Conservation (phyloP, 2,888 invertebrate genomes). For the Myopa tessellatipennis region DNA sequence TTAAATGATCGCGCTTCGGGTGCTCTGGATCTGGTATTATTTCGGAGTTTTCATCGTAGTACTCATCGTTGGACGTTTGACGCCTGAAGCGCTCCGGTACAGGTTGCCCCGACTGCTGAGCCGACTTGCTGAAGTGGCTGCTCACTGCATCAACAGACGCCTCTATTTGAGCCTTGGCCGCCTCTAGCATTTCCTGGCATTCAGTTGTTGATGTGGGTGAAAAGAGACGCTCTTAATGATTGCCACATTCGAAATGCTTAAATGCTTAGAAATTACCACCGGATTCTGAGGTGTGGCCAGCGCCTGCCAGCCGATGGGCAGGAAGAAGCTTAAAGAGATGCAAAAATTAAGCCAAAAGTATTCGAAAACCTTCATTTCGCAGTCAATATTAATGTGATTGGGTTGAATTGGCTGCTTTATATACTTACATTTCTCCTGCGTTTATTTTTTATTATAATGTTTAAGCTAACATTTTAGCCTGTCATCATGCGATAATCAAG, state of each 20-base stretch:
- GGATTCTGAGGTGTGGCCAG: constrained; percentile 15
- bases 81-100: neutral
- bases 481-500: neutral
- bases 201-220: no score
- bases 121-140: no score
- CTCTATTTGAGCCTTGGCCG: neutral
- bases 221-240: neutral
- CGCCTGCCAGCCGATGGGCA: neutral
- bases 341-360: neutral
- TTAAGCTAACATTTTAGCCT: neutral
- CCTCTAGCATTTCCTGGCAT: constrained; percentile 6
- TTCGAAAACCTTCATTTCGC: neutral
- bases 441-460: neutral
- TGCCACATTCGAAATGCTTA: neutral
- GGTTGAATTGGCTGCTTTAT: neutral
- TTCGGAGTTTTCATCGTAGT: constrained; percentile 56
- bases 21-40: constrained; percentile 51
- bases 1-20: constrained; percentile 45
- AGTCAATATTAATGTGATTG: neutral
- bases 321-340: neutral
- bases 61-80: constrained; percentile 42
- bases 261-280: neutral
- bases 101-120: neutral
- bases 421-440: neutral
- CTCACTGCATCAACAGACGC: no score